Evolutionary conservation across 1,140 invertebrate species (phyloP).

Genomic region (Acromyrmex heyeri): DNA sequence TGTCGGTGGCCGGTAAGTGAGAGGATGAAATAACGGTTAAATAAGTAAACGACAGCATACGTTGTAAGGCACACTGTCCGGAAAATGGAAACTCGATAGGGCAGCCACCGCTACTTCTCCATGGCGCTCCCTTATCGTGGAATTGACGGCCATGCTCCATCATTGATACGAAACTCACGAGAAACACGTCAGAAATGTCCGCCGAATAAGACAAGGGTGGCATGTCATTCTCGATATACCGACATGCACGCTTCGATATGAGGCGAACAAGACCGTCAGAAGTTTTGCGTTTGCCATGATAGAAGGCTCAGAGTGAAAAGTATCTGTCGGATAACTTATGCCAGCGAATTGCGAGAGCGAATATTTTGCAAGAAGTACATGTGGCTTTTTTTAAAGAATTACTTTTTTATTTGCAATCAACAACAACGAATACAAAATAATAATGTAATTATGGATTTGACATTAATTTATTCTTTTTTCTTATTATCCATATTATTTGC

Average conservation of each 20-base stretch:
- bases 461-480: not conserved
- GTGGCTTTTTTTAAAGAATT: not conserved
- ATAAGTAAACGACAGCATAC: slow-evolving; percentile 71
- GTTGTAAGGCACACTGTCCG: slow-evolving; percentile 40
- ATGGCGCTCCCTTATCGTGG: slow-evolving; percentile 11
- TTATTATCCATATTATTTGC: not conserved
- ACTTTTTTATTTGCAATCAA: not conserved
- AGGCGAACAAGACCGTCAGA: slow-evolving; percentile 16
- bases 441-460: not conserved
- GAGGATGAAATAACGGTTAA: slow-evolving; percentile 71
- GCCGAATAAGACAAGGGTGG: slow-evolving; percentile 64
- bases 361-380: not conserved
- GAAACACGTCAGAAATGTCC: slow-evolving; percentile 67
- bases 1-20: slow-evolving; percentile 49
- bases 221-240: slow-evolving; percentile 60
- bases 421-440: not conserved
- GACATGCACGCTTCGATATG: slow-evolving; percentile 28
- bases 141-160: slow-evolving; percentile 69
- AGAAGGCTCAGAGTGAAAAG: slow-evolving; percentile 17
- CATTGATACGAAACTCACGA: slow-evolving; percentile 67
- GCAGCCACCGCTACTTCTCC: slow-evolving; percentile 28
- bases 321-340: slow-evolving; percentile 31
- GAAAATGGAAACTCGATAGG: slow-evolving; percentile 60
- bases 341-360: not conserved
- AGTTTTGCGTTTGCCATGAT: slow-evolving; percentile 49